These are phyloP conservation scores for Aspiorhynchus laticeps DNA, from an alignment of 2,113 vertebrate genomes.

Conservation along the genomic window DNA sequence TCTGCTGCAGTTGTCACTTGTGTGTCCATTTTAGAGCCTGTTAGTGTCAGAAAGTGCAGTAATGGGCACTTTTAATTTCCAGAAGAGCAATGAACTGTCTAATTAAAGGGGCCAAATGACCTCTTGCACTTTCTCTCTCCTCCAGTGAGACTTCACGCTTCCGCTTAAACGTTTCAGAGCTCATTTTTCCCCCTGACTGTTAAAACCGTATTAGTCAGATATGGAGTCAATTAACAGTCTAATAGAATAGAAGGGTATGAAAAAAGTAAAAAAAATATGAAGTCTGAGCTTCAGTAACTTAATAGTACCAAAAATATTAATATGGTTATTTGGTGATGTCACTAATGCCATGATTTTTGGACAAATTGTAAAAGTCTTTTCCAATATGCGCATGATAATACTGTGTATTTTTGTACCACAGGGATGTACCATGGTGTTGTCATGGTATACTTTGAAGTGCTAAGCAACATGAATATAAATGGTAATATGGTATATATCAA, in stretches of 20 bases:
- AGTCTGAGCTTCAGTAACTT: background rate
- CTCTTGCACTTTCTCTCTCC: constrained; percentile 6
- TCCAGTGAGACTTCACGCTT: constrained; percentile 20
- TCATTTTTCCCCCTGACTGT: background rate
- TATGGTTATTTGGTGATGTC: background rate
- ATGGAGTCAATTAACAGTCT: constrained; percentile 24
- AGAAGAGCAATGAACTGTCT: constrained; percentile 14
- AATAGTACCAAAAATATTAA: background rate
- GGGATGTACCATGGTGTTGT: background rate
- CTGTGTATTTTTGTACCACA: background rate
- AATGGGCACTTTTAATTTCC: constrained; percentile 36
- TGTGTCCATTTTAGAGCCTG: constrained; percentile 22
- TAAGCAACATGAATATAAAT: background rate
- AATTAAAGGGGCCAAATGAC: constrained; percentile 33
- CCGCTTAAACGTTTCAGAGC: background rate
- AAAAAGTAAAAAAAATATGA: background rate
- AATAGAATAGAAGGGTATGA: background rate
- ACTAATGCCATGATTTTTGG: background rate
- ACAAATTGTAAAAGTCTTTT: background rate
- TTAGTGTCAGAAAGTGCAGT: constrained; percentile 29
- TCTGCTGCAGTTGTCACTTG: background rate
- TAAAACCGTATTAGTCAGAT: background rate
- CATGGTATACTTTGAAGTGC: background rate
- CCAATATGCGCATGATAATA: background rate
- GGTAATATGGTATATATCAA: background rate